A percentile compares a stretch with the other conserved stretches of the same genome.
Evolutionary conservation across 2,113 vertebrate species (phyloP).

Genomic region (Lepus americanus): DNA sequence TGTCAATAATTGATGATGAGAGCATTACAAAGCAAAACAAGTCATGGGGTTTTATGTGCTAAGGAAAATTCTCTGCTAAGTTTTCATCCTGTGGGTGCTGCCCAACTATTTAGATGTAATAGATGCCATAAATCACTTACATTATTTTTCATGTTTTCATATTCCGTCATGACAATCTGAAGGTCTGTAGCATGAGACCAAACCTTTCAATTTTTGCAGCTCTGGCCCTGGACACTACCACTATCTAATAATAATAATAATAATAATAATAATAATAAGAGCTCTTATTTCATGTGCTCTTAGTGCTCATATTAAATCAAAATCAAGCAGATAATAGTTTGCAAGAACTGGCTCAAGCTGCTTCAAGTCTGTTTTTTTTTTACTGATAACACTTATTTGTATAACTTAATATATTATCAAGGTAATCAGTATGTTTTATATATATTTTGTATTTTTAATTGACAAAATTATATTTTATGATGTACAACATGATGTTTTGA

Average conservation of each 20-base stretch:
- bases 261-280: not conserved
- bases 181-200: not conserved
- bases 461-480: not conserved
- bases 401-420: not conserved
- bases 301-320: not conserved
- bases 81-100: not conserved
- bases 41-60: not conserved
- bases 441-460: not conserved
- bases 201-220: not conserved
- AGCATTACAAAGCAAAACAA: not conserved
- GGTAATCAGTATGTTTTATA: not conserved
- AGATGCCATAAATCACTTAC: not conserved
- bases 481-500: not conserved
- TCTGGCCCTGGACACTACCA: not conserved
- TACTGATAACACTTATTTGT: not conserved
- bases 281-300: not conserved
- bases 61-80: not conserved
- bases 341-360: not conserved
- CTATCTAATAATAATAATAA: not conserved
- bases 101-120: not conserved
- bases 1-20: not conserved
- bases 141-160: conserved; percentile 11
- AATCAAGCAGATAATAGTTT: not conserved
- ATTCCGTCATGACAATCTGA: not conserved
- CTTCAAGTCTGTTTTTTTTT: not conserved